Percentiles rank a stretch among this genome's conserved stretches.
Evolutionary conservation across 2,888 invertebrate species (phyloP).

Genomic region (Drosophila merina): DNA sequence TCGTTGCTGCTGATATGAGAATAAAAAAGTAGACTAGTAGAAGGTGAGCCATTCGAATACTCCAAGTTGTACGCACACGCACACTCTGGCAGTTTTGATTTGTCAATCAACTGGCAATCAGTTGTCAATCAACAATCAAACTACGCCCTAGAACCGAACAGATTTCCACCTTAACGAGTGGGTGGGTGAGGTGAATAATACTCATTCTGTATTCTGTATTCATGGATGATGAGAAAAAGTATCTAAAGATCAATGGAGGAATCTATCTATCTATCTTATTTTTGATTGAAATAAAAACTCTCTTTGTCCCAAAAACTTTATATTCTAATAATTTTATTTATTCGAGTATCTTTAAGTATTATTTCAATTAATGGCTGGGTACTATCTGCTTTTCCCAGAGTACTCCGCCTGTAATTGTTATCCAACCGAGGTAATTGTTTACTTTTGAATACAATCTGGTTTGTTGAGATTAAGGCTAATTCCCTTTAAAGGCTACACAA

Average conservation of each 20-base stretch:
- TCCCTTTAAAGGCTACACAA: not conserved
- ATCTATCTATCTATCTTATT: no score
- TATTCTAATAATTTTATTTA: no score
- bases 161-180: constrained; percentile 52
- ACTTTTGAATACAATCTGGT: not conserved
- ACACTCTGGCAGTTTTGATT: constrained; percentile 47
- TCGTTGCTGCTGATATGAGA: constrained; percentile 4
- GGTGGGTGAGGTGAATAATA: constrained; percentile 57
- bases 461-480: not conserved
- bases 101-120: constrained; percentile 71
- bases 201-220: not conserved
- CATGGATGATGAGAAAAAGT: not conserved
- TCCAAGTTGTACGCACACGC: not conserved
- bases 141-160: constrained; percentile 10
- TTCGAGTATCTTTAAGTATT: no score
- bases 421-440: no score
- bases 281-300: no score
- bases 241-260: constrained; percentile 2
- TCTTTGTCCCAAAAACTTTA: no score
- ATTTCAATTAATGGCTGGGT: not conserved
- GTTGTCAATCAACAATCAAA: constrained; percentile 51
- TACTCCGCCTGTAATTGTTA: not conserved
- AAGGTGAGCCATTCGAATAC: constrained; percentile 1
- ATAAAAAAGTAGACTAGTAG: constrained; percentile 12
- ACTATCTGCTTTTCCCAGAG: not conserved